Evolutionary conservation across 2,888 invertebrate genomes (phyloP).

Genomic region (Eilema caniola): DNA sequence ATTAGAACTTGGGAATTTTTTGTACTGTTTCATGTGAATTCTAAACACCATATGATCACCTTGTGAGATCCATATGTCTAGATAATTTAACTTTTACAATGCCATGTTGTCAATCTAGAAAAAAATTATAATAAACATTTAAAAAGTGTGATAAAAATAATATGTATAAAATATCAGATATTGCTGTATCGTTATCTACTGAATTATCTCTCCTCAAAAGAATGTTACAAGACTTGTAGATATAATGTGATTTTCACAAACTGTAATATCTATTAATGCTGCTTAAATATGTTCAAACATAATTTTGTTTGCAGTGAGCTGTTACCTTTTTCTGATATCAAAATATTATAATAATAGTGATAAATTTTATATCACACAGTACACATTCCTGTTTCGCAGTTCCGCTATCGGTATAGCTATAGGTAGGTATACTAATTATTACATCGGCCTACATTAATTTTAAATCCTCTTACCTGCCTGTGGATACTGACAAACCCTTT

Average conservation of each 20-base stretch:
- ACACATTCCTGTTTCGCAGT: not conserved
- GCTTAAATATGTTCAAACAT: not conserved
- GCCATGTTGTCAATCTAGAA: not conserved
- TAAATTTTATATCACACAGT: not conserved
- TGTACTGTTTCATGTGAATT: too few relatives aligned
- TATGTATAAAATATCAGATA: not conserved
- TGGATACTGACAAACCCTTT: too few relatives aligned
- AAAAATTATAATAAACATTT: not conserved
- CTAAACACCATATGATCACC: not conserved
- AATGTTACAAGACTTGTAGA: not conserved
- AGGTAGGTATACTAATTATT: too few relatives aligned
- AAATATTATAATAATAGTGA: not conserved
- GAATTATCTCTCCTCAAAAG: not conserved
- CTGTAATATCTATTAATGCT: not conserved
- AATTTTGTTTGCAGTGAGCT: not conserved
- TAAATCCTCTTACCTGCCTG: too few relatives aligned
- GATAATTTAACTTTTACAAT: not conserved
- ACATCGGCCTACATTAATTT: too few relatives aligned
- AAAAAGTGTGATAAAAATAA: slow-evolving; percentile 2
- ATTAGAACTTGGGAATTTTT: too few relatives aligned
- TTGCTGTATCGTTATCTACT: not conserved
- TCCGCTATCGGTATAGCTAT: not conserved
- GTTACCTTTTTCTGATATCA: not conserved
- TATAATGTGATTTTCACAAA: not conserved
- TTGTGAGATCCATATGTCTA: not conserved